A percentile compares a stretch with the other conserved stretches of the same genome.
phyloP scores from a whole-genome alignment of 92 coral and sea anemone species.

The Anthopleura xanthogrammica region DNA sequence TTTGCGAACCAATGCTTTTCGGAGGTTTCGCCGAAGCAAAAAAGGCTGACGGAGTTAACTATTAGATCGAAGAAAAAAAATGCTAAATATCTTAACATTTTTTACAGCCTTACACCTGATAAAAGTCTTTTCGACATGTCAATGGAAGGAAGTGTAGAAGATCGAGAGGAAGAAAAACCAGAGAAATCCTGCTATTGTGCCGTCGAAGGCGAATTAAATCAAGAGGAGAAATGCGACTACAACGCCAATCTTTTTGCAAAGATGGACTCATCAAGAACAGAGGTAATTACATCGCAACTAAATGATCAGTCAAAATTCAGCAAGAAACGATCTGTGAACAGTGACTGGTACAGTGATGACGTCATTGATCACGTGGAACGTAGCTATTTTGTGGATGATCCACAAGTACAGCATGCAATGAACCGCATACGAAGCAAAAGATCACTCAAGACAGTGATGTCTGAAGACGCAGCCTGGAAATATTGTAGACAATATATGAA shows the following conservation, averaged over 20 bases:
- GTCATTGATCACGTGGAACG: conserved; percentile 52
- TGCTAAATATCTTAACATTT: background rate
- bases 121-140: background rate
- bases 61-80: background rate
- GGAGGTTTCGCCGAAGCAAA: background rate
- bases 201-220: background rate
- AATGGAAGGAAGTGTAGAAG: background rate
- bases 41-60: background rate
- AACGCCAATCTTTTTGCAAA: background rate
- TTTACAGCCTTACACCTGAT: background rate
- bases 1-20: background rate
- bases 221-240: background rate
- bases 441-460: conserved; percentile 11
- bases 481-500: conserved; percentile 40
- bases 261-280: background rate
- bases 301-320: background rate
- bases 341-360: conserved; percentile 50
- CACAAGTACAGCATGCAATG: background rate
- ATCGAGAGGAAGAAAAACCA: background rate
- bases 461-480: conserved; percentile 39
- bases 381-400: conserved; percentile 15
- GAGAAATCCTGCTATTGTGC: background rate
- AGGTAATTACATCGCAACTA: background rate
- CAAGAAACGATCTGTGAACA: conserved; percentile 27
- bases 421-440: conserved; percentile 35